Evolutionary conservation across 2,888 invertebrate species (phyloP).

Genomic region (Himalopsyche kuldschensis): DNA sequence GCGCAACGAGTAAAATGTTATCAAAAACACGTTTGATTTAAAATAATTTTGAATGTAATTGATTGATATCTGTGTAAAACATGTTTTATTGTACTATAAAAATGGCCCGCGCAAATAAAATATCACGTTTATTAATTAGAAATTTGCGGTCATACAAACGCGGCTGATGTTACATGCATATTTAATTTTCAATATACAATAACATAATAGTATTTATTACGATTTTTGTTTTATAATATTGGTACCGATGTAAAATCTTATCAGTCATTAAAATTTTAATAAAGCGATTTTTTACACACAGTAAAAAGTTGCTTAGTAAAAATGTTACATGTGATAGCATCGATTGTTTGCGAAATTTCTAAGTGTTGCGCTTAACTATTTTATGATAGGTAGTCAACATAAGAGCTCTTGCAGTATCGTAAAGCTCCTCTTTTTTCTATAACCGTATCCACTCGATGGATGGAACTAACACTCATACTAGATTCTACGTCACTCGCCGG

Average conservation of each 20-base stretch:
- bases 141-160: background rate
- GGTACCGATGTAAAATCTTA: background rate
- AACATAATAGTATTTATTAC: background rate
- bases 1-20: background rate
- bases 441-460: too few species aligned
- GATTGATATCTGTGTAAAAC: background rate
- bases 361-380: too few species aligned
- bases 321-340: background rate
- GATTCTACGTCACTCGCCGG: too few species aligned
- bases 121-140: background rate
- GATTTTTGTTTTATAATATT: background rate
- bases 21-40: background rate
- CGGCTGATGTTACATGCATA: background rate
- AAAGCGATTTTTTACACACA: background rate
- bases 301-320: background rate
- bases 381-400: too few species aligned
- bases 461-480: too few species aligned
- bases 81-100: background rate
- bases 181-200: background rate
- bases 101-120: background rate
- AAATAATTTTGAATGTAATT: background rate
- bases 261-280: background rate
- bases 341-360: too few species aligned
- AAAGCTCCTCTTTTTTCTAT: too few species aligned
- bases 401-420: too few species aligned